Evolutionary conservation across 2,888 invertebrate species (phyloP), one percentile per base, ranked within the genome.

Genomic region (Isoperla grammatica): DNA sequence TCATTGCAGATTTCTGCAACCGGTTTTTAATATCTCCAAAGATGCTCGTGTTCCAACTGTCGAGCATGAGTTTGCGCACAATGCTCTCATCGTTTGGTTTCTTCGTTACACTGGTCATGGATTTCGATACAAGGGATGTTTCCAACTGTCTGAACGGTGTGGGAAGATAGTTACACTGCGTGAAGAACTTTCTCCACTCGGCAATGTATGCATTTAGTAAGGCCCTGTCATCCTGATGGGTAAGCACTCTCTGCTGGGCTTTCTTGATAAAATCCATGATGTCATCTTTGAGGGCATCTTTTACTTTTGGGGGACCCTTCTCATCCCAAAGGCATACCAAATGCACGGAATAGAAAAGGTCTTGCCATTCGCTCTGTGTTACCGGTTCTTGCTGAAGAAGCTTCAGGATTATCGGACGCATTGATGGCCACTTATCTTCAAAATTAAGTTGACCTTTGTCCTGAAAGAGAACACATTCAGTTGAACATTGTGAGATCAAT

Each of bases 181-280:
- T 92, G 73, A 96, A 97, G 78, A 97, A 99, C 73, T 95, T 95
- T 54, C 94, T 84, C 99, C 99, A 99, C 76, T 99, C 98, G 5
- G 88, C 85, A 68, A 98, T 98, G 74, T 99, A 99, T 1, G 96
- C 92, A 75, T 94, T 95, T 6, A 99, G 79, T 39, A 99, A 80
- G 1, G 95, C 94, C 72, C 96, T 95, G 69, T 98, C 97, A 71
- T 97, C 96, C 64, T 91, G 84, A 71, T 96, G 92, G 0, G 90
- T 87, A 65, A 95, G 78, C 1, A 99, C 96, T 68, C 93, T 81
- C 69, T 83, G 84, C 74, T 95, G 95, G 29, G 95, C 95, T 73
- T 94, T 89, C 71, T 89, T 89, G 67, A 97, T 96, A 74, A 95
- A 97, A 72, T 92, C 89, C 71, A 92, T 86, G 64, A 97, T 95